phyloP scores from a whole-genome alignment of 2,797 vertebrate species.

The Hyperoplus immaculatus region DNA sequence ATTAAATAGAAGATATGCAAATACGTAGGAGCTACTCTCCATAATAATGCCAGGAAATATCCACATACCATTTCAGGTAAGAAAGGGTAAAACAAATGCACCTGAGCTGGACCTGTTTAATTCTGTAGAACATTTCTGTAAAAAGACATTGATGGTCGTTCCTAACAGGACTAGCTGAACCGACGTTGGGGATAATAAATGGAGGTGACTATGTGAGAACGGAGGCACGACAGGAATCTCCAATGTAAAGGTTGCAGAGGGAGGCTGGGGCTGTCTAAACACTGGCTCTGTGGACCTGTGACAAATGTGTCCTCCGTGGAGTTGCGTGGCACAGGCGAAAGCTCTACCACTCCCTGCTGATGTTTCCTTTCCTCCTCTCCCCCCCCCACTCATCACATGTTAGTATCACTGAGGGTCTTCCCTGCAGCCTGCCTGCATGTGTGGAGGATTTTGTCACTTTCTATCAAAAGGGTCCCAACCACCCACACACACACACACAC shows the following conservation, averaged over 20 bases:
- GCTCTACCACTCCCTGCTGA: conserved; percentile 47
- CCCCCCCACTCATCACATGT: conserved; percentile 45
- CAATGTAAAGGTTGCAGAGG: conserved; percentile 18
- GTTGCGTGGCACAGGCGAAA: conserved; percentile 27
- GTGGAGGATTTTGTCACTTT: conserved; percentile 79
- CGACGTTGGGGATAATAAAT: background rate
- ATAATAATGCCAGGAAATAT: background rate
- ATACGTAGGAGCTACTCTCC: background rate
- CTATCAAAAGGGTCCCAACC: conserved; percentile 68
- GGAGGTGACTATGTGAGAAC: conserved; percentile 14
- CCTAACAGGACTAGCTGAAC: conserved; percentile 6
- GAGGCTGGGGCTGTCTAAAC: background rate
- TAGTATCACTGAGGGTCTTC: conserved; percentile 73
- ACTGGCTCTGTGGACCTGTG: conserved; percentile 34
- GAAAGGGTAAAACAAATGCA: background rate
- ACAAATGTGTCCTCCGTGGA: conserved; percentile 54
- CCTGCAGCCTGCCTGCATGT: conserved; percentile 66
- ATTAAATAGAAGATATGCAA: background rate
- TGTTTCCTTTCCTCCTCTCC: conserved; percentile 35
- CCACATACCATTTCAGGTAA: background rate
- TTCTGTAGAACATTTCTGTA: background rate
- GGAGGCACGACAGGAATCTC: conserved; percentile 6
- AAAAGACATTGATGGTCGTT: background rate
- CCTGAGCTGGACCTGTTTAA: background rate
- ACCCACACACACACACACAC: conserved; percentile 31